Base-by-base conservation (phyloP, 1,140 invertebrate genomes). In the Lordiphosa mommai region DNA sequence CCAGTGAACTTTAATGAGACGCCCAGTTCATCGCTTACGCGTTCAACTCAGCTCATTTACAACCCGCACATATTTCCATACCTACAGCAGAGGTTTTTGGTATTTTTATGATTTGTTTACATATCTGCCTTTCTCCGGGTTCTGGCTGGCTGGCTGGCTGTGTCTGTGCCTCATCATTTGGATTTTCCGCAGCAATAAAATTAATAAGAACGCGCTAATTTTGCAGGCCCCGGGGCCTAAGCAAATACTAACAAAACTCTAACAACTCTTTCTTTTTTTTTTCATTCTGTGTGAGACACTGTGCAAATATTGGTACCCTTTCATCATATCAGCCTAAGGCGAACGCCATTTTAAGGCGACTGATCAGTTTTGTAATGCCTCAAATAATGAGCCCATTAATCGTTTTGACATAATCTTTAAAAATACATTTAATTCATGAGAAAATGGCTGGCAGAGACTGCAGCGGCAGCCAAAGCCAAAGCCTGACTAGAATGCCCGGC, bases 121-220 rank as follows among this genome's bases (percentile, higher is more conserved):
- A 68, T 61, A 61, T 53, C 67, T 68, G 70, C 53, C 53, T 56
- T 13, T 50, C 50, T 68, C 64, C 61, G 61, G 41, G 17, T 10
- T 8, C 10, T 27, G 44, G 9, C 66, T 65, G 46, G 40, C 32
- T 50, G 38, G 52, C 8, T 14, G 51, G 51, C 36, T 60, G 47
- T 10, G 27, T 66, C 36, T 44, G 61, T 70, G 66, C 70, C 74
- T 80, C 70, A 66, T 80, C 63, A 57, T 64, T 84, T 72, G 77
- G 77, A 68, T 77, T 84, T 84, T 72, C 79, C 77, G 72, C 68
- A 65, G 82, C 59, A 76, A 86, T 86, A 86, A 86, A 86, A 86
- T 86, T 86, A 86, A 86, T 86, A 86, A 86, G 82, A 86, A 86
- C 71, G 66, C 74, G 80, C 82, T 86, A 86, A 86, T 86, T 86